Conservation (phyloP, 2,888 invertebrate genomes). For the Chloroclysta siterata region DNA sequence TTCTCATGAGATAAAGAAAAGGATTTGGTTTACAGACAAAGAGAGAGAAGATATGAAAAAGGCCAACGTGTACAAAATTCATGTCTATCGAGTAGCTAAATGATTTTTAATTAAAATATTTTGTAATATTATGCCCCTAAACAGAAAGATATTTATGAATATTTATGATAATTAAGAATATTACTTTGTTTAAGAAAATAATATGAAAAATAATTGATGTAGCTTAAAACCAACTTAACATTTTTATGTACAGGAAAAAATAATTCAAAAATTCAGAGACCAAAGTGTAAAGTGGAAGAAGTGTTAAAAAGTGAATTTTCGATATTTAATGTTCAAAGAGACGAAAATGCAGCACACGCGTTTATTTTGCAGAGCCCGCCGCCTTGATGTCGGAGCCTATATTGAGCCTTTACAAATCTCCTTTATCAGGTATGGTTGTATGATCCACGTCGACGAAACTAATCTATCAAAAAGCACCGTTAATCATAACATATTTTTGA, state of each 20-base stretch:
- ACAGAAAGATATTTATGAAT: too few relatives aligned
- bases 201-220: too few relatives aligned
- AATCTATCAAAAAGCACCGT: too few relatives aligned
- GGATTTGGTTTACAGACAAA: conserved; percentile 47
- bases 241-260: too few relatives aligned
- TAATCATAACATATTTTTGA: too few relatives aligned
- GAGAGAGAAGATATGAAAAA: conserved; percentile 47
- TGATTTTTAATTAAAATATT: conserved; percentile 10
- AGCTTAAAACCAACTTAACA: too few relatives aligned
- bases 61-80: conserved; percentile 53
- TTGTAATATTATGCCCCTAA: background rate
- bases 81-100: conserved; percentile 43
- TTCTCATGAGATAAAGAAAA: conserved; percentile 48
- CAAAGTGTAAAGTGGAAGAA: background rate
- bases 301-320: conserved; percentile 15
- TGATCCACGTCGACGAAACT: background rate
- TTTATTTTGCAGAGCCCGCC: conserved; percentile 75
- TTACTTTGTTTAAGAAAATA: too few relatives aligned
- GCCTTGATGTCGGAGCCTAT: conserved; percentile 80
- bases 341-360: conserved; percentile 33
- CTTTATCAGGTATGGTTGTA: conserved; percentile 74
- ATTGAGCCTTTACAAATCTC: conserved; percentile 81
- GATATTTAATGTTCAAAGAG: conserved; percentile 9
- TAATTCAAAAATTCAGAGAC: background rate
- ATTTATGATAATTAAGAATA: too few relatives aligned